phyloP scores from a whole-genome alignment of 2,113 vertebrate species.

The Cynocephalus volans region DNA sequence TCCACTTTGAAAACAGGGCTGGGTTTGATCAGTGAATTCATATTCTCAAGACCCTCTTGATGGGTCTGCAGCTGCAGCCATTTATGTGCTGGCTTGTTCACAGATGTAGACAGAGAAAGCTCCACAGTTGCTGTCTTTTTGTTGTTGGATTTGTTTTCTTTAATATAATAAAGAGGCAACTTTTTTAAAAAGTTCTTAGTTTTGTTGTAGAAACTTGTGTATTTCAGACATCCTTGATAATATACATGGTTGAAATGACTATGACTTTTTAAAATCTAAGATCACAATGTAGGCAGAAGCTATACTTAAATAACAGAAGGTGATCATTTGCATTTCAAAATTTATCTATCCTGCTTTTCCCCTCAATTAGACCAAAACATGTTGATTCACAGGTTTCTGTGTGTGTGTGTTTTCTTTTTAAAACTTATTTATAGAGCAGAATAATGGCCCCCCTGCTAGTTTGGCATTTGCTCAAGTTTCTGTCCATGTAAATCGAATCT shows the following conservation, averaged over 20 bases:
- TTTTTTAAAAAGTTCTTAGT: conserved; percentile 45
- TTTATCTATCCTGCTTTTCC: conserved; percentile 90
- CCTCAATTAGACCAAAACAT: conserved; percentile 92
- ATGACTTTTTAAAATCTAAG: conserved; percentile 85
- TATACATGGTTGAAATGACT: conserved; percentile 69
- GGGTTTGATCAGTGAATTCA: conserved; percentile 71
- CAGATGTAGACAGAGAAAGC: conserved; percentile 72
- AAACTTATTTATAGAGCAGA: conserved; percentile 93
- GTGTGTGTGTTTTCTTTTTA: conserved; percentile 89
- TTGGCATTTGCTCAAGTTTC: conserved; percentile 93
- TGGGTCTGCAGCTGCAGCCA: conserved; percentile 68
- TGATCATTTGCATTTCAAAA: conserved; percentile 93
- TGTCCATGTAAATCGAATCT: conserved; percentile 91
- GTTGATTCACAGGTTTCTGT: conserved; percentile 91
- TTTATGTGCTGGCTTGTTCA: conserved; percentile 72
- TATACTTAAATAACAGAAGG: conserved; percentile 90
- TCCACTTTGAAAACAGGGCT: conserved; percentile 68
- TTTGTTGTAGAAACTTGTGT: conserved; percentile 66
- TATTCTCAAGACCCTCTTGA: conserved; percentile 72
- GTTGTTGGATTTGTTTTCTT: conserved; percentile 71
- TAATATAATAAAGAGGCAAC: conserved; percentile 66
- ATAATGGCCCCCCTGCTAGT: conserved; percentile 91
- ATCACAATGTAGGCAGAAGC: conserved; percentile 86
- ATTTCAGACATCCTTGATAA: conserved; percentile 16
- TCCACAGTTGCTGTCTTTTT: conserved; percentile 68